phyloP scores from a whole-genome alignment of 1,140 invertebrate genomes.

The Papilio glaucus region DNA sequence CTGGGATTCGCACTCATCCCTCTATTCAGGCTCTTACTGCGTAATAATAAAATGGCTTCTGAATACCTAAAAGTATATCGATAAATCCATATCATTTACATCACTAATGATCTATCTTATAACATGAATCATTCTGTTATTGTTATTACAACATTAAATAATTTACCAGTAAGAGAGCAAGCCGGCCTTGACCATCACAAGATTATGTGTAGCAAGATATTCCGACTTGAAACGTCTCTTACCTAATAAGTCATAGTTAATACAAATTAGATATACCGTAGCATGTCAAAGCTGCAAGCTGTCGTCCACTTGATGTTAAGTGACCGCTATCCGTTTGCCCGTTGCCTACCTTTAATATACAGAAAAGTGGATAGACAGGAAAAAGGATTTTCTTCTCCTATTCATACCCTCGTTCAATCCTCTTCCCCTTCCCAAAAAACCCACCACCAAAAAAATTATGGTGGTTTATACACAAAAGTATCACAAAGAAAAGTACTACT shows the following conservation, averaged over 20 bases:
- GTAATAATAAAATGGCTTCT: constrained; percentile 74
- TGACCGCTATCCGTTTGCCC: too few relatives aligned
- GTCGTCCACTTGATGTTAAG: too few relatives aligned
- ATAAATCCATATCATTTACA: constrained; percentile 50
- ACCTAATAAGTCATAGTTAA: not conserved
- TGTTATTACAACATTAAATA: not conserved
- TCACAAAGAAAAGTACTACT: too few relatives aligned
- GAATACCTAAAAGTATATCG: constrained; percentile 53
- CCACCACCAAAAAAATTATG: too few relatives aligned
- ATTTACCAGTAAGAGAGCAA: not conserved
- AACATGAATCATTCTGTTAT: constrained; percentile 22
- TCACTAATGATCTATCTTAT: constrained; percentile 18
- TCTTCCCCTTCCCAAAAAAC: too few relatives aligned
- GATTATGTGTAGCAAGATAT: not conserved
- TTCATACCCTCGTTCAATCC: too few relatives aligned
- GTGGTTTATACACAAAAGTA: too few relatives aligned
- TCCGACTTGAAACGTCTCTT: not conserved
- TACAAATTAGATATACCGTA: too few relatives aligned
- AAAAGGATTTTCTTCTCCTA: too few relatives aligned
- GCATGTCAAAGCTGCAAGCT: too few relatives aligned
- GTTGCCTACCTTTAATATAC: too few relatives aligned
- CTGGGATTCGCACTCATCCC: constrained; percentile 70
- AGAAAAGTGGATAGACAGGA: too few relatives aligned
- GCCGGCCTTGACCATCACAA: not conserved
- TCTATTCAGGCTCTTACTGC: constrained; percentile 67